phyloP scores from a whole-genome alignment of 2,797 vertebrate species.

The Gymnothorax javanicus region DNA sequence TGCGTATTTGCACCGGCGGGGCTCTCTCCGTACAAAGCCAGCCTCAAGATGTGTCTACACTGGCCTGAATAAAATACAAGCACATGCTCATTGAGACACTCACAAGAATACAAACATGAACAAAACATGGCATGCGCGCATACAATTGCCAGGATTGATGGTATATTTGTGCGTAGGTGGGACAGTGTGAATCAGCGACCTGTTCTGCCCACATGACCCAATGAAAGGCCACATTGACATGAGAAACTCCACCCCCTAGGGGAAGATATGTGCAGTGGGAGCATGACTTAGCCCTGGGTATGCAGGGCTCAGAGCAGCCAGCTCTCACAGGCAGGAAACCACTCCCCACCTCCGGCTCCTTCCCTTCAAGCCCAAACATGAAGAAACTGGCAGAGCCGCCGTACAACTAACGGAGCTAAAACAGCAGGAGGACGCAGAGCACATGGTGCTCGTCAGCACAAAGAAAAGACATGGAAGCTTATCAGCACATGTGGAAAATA shows the following conservation, averaged over 20 bases:
- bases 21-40: background rate
- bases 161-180: background rate
- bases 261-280: background rate
- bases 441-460: background rate
- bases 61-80: background rate
- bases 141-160: background rate
- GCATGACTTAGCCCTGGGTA: background rate
- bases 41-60: slow-evolving; percentile 1
- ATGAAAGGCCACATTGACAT: background rate
- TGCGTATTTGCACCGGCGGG: background rate
- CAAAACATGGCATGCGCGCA: background rate
- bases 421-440: background rate
- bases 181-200: background rate
- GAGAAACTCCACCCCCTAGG: background rate
- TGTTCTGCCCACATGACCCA: background rate
- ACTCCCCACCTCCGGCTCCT: too few relatives aligned
- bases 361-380: background rate
- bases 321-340: slow-evolving; percentile 1
- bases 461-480: background rate
- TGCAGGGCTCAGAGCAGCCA: background rate
- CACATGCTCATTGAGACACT: slow-evolving; percentile 14
- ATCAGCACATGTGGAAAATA: too few relatives aligned
- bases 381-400: background rate
- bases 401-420: background rate
- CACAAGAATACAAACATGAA: background rate